Conservation (phyloP, 1,140 invertebrate genomes). For the Homarus americanus region DNA sequence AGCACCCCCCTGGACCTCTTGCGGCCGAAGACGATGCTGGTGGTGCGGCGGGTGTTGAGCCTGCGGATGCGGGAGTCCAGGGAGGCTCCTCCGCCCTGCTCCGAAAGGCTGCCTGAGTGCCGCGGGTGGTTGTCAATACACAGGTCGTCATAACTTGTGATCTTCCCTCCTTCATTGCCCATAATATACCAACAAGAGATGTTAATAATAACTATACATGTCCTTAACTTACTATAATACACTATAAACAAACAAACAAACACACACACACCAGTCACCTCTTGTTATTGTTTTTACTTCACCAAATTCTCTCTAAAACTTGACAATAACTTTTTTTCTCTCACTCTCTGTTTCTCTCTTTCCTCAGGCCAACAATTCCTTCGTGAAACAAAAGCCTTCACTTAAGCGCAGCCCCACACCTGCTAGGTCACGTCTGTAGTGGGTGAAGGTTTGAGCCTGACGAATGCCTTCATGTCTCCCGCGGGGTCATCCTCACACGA, state of each 20-base stretch:
- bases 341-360: no score
- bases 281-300: no score
- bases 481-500: not conserved
- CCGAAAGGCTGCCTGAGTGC: not conserved
- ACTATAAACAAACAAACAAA: no score
- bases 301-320: no score
- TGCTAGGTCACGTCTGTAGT: not conserved
- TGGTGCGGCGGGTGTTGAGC: conserved; percentile 36
- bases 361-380: not conserved
- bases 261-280: no score
- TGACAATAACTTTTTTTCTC: no score
- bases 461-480: conserved; percentile 40
- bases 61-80: conserved; percentile 51
- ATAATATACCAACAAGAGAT: conserved; percentile 13
- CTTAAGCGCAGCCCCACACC: not conserved
- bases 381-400: not conserved
- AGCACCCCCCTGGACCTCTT: not conserved
- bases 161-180: conserved; percentile 66
- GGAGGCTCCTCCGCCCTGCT: not conserved
- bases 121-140: conserved; percentile 38
- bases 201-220: not conserved
- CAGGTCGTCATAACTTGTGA: conserved; percentile 65
- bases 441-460: conserved; percentile 39
- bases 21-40: conserved; percentile 48
- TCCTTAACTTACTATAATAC: no score